Percentiles rank a stretch among this genome's conserved stretches.
Conservation (phyloP, 1,140 invertebrate genomes). For the Drosophila nikananu region DNA sequence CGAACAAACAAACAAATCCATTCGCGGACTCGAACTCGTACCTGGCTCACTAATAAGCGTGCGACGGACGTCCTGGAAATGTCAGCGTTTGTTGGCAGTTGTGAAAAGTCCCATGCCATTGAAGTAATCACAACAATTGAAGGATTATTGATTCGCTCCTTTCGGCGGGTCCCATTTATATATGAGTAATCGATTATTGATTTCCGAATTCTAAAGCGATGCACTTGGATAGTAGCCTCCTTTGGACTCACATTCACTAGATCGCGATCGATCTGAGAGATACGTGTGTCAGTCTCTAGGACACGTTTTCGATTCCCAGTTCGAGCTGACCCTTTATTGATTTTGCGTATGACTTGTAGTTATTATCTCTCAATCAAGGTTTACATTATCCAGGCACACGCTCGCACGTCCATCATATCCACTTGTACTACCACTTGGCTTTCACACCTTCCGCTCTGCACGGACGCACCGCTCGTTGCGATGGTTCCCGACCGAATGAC, state of each 20-base stretch:
- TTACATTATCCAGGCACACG: constrained; percentile 35
- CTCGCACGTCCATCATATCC: constrained; percentile 53
- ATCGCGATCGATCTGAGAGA: neutral
- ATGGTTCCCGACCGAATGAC: constrained; percentile 63
- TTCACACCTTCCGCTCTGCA: constrained; percentile 31
- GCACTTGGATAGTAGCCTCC: neutral
- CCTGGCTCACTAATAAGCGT: constrained; percentile 50
- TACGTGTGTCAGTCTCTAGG: neutral
- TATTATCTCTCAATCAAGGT: constrained; percentile 42
- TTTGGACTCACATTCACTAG: neutral
- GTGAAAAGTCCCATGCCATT: constrained; percentile 79
- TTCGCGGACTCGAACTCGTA: constrained; percentile 33
- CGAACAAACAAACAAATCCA: constrained; percentile 45
- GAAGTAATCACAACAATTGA: constrained; percentile 77
- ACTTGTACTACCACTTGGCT: constrained; percentile 18
- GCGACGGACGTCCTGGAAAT: constrained; percentile 44
- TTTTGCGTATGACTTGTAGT: constrained; percentile 25
- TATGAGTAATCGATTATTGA: constrained; percentile 77
- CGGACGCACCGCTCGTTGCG: constrained; percentile 18
- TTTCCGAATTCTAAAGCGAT: constrained; percentile 28
- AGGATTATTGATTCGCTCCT: constrained; percentile 73
- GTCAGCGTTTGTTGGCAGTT: constrained; percentile 62
- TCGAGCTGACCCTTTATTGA: constrained; percentile 23
- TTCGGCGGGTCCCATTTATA: constrained; percentile 17
- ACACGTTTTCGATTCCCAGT: neutral